Evolutionary conservation across 2,113 vertebrate species (phyloP).

Genomic region (Lepus europaeus): DNA sequence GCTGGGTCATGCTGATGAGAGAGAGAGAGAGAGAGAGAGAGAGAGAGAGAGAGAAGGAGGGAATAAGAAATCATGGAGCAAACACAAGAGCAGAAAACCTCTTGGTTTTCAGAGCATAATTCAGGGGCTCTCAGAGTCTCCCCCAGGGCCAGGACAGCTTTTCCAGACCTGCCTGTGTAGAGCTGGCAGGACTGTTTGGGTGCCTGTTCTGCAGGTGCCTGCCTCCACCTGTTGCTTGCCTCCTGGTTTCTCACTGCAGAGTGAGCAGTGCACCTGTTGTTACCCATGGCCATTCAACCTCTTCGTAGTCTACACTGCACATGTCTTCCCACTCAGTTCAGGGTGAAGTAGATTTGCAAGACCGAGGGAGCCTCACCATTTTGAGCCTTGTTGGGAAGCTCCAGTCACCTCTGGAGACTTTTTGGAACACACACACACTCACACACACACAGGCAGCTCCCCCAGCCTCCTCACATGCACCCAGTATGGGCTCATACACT

Average conservation of each 20-base stretch:
- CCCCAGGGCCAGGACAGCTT: not conserved
- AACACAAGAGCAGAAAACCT: not conserved
- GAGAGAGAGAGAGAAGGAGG: no score
- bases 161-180: not conserved
- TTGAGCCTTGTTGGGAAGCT: constrained; percentile 5
- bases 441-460: not conserved
- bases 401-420: not conserved
- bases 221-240: constrained; percentile 19
- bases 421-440: not conserved
- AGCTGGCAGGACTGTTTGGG: not conserved
- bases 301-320: not conserved
- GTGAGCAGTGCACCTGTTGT: constrained; percentile 14
- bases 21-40: not conserved
- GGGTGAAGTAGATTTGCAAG: not conserved
- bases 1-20: constrained; percentile 24
- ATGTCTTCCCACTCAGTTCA: not conserved
- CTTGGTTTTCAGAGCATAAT: not conserved
- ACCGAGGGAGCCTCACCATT: not conserved
- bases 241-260: constrained; percentile 28
- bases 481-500: not conserved
- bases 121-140: not conserved
- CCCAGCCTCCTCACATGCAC: not conserved
- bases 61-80: not conserved
- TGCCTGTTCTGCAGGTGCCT: not conserved
- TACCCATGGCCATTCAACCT: not conserved